These are phyloP conservation scores for Lerista edwardsae DNA, from an alignment of 2,797 vertebrate species.

Conservation along the genomic window DNA sequence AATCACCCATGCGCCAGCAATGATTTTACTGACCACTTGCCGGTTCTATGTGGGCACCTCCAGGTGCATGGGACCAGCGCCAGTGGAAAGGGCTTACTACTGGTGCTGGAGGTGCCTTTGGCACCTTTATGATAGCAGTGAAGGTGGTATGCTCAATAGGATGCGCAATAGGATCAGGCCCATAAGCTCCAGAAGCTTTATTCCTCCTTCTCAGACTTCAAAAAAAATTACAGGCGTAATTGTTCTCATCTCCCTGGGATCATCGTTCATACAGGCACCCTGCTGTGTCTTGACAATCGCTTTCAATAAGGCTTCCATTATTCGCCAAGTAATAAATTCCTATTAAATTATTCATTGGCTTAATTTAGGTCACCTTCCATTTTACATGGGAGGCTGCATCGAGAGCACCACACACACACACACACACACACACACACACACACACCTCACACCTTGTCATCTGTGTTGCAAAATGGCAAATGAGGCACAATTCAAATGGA, in stretches of 20 bases:
- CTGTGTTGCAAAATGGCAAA: background rate
- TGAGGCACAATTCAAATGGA: constrained; percentile 11
- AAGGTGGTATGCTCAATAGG: too few relatives aligned
- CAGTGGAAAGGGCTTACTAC: too few relatives aligned
- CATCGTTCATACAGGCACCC: constrained; percentile 35
- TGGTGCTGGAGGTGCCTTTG: too few relatives aligned
- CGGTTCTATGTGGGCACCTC: too few relatives aligned
- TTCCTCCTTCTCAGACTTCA: background rate
- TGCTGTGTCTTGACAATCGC: constrained; percentile 41
- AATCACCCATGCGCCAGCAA: too few relatives aligned
- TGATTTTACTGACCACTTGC: too few relatives aligned
- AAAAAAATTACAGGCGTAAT: constrained; percentile 22
- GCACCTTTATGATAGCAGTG: too few relatives aligned
- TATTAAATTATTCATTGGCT: constrained; percentile 25
- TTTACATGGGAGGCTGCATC: constrained; percentile 17
- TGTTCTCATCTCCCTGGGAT: background rate
- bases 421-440: background rate
- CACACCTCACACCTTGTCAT: background rate
- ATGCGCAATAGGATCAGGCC: too few relatives aligned
- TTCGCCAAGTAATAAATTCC: constrained; percentile 40
- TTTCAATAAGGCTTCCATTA: constrained; percentile 43
- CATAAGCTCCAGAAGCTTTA: background rate
- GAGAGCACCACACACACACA: background rate
- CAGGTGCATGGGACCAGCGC: too few relatives aligned
- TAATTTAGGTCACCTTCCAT: constrained; percentile 44